These are phyloP conservation scores for Drosophila willistoni DNA, from an alignment of 1,140 invertebrate species.

Conservation along the genomic window DNA sequence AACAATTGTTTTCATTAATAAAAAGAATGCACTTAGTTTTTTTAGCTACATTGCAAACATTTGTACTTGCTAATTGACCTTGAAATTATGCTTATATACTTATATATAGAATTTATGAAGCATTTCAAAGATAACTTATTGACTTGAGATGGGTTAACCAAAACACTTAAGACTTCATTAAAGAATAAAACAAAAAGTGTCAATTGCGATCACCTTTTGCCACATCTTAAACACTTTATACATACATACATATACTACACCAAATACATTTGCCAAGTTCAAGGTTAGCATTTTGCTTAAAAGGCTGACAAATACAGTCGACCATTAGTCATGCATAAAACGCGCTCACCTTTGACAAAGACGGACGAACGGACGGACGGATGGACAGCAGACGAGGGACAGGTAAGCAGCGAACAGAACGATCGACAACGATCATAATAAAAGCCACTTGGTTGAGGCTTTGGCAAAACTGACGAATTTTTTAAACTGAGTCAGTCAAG, in stretches of 20 bases:
- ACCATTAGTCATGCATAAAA: conserved; percentile 58
- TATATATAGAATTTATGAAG: background rate
- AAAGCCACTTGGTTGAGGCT: conserved; percentile 36
- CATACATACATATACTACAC: conserved; percentile 1
- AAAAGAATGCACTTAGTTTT: background rate
- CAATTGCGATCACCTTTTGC: conserved; percentile 12
- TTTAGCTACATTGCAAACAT: background rate
- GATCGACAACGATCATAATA: conserved; percentile 36
- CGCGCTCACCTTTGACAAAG: conserved; percentile 67
- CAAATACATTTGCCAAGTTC: conserved; percentile 28
- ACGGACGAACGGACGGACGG: conserved; percentile 21
- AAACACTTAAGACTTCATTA: conserved; percentile 4
- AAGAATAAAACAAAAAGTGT: conserved; percentile 12
- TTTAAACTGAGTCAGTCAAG: conserved; percentile 45
- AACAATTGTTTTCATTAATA: too few species aligned
- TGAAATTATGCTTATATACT: background rate
- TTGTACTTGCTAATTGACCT: background rate
- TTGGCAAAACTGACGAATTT: conserved; percentile 26
- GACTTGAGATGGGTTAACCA: background rate
- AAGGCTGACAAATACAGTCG: conserved; percentile 11
- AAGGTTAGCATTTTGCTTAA: conserved; percentile 34
- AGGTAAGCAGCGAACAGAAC: conserved; percentile 8
- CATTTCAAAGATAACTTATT: background rate
- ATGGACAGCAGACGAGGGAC: background rate
- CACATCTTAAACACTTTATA: conserved; percentile 14